These are phyloP conservation scores for Montifringilla adamsi DNA, from an alignment of 2,113 vertebrate genomes.

Conservation along the genomic window DNA sequence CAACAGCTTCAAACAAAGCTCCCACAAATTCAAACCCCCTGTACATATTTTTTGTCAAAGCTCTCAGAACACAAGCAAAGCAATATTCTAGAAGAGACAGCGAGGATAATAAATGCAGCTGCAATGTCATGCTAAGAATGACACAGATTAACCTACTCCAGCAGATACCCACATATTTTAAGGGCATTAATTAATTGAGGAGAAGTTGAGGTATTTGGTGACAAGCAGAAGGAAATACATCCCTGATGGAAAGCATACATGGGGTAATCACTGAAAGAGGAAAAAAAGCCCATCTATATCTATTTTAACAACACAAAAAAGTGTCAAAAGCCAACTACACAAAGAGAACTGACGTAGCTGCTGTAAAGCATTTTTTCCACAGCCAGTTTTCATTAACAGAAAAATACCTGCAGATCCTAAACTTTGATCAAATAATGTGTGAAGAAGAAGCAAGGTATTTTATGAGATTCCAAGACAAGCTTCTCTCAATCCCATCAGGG, in stretches of 20 bases:
- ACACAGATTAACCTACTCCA: background rate
- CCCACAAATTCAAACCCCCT: background rate
- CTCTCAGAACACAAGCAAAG: background rate
- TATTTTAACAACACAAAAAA: background rate
- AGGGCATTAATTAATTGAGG: background rate
- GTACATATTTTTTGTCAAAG: background rate
- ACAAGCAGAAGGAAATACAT: background rate
- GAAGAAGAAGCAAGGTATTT: background rate
- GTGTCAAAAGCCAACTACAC: background rate
- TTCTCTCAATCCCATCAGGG: background rate
- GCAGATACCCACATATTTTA: background rate
- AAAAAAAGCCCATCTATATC: background rate
- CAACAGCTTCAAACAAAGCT: background rate
- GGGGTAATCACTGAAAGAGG: background rate
- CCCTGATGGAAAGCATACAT: background rate
- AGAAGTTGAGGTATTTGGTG: background rate
- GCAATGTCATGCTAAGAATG: background rate
- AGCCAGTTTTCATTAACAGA: constrained; percentile 1
- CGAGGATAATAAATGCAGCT: background rate
- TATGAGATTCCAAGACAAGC: constrained; percentile 3
- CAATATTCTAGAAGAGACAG: background rate
- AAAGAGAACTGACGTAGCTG: background rate
- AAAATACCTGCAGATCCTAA: constrained; percentile 9
- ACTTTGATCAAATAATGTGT: background rate
- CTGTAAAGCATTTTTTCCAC: background rate